These are phyloP conservation scores for Calcarius lapponicus DNA, from an alignment of 2,797 vertebrate genomes.

Conservation along the genomic window DNA sequence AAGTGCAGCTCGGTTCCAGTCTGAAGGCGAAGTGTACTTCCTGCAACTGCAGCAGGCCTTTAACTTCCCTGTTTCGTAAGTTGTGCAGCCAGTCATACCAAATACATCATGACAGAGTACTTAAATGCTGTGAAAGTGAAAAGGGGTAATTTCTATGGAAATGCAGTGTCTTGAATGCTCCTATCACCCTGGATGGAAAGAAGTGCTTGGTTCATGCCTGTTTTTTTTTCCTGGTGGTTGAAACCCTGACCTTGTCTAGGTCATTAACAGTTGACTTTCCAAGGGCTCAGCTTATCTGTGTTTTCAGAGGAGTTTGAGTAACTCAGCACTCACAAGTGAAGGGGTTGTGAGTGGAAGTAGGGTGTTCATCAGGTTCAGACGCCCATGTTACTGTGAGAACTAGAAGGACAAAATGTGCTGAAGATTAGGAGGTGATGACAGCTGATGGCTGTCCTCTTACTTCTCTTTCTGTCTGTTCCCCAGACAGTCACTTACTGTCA, in stretches of 20 bases:
- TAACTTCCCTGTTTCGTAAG: not conserved
- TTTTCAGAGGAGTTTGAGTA: not conserved
- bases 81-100: not conserved
- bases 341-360: not conserved
- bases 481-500: not conserved
- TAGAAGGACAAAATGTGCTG: not conserved
- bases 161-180: not conserved
- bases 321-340: not conserved
- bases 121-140: not conserved
- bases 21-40: not conserved
- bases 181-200: not conserved
- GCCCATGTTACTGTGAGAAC: not conserved
- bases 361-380: fast-evolving
- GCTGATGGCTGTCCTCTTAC: not conserved
- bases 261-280: not conserved
- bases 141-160: not conserved
- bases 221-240: not conserved
- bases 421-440: not conserved
- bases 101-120: fast-evolving
- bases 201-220: not conserved
- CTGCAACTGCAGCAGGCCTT: not conserved
- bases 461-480: not conserved
- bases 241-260: not conserved
- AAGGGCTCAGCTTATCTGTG: not conserved
- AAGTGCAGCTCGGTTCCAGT: not conserved